Percentiles rank a stretch among this genome's conserved stretches.
Evolutionary conservation across 2,113 vertebrate genomes (phyloP).

Genomic region (Morone saxatilis): DNA sequence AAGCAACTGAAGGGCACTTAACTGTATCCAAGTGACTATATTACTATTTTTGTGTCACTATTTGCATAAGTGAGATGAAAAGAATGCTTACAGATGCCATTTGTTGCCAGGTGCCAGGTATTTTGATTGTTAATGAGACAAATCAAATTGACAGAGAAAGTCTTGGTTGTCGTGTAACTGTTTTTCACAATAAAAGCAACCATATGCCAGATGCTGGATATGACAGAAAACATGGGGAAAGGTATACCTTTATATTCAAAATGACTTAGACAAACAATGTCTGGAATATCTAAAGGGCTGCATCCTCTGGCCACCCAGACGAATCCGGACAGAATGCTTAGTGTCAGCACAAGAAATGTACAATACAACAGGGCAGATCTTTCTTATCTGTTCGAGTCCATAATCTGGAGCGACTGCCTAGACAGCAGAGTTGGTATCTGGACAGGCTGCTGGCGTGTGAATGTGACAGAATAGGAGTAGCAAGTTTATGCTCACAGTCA

Average conservation of each 20-base stretch:
- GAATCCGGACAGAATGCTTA: not conserved
- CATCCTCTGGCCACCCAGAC: not conserved
- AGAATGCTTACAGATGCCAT: not conserved
- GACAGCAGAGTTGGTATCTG: conserved; percentile 30
- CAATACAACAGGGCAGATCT: conserved; percentile 2
- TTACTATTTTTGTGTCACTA: conserved; percentile 15
- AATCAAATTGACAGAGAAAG: not conserved
- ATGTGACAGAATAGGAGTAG: conserved; percentile 52
- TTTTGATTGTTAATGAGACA: not conserved
- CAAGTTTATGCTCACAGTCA: conserved; percentile 48
- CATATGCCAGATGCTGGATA: not conserved
- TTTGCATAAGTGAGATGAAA: not conserved
- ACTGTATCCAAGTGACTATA: conserved; percentile 23
- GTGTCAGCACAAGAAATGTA: not conserved
- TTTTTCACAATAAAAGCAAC: conserved; percentile 6
- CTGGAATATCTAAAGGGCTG: not conserved
- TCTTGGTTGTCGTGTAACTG: not conserved
- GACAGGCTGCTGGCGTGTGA: conserved; percentile 28
- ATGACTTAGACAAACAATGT: not conserved
- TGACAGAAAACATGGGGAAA: not conserved
- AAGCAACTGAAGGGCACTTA: conserved; percentile 46
- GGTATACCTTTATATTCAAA: not conserved
- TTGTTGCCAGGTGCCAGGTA: not conserved
- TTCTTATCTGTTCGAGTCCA: conserved; percentile 31
- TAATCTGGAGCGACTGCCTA: conserved; percentile 20